These are phyloP conservation scores for Temnopleurus reevesii DNA, from an alignment of 53 echinoderm and acorn worm genomes.

Conservation along the genomic window DNA sequence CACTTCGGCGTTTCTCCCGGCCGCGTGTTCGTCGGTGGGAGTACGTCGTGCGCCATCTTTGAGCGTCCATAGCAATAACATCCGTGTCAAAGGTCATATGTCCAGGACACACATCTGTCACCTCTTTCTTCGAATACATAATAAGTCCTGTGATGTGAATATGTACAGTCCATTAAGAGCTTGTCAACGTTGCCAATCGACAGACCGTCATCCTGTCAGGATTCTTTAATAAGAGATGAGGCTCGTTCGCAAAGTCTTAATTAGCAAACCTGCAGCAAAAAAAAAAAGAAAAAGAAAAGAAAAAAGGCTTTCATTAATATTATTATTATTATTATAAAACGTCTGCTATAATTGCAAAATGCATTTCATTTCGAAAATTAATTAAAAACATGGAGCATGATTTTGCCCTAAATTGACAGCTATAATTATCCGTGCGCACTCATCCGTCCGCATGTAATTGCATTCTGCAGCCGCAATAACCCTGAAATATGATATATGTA, in stretches of 20 bases:
- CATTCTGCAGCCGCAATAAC: constrained; percentile 21
- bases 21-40: constrained; percentile 41
- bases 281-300: background rate
- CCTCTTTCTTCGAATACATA: constrained; percentile 25
- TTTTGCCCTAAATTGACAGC: constrained; percentile 51
- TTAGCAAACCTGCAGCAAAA: constrained; percentile 45
- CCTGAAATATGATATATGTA: constrained; percentile 56
- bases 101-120: background rate
- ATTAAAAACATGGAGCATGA: constrained; percentile 46
- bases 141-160: constrained; percentile 26
- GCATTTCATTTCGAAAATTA: constrained; percentile 27
- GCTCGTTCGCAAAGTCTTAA: constrained; percentile 2
- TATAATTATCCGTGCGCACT: constrained; percentile 30
- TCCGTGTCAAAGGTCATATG: constrained; percentile 36
- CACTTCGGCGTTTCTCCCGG: background rate
- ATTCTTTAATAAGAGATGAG: background rate
- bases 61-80: constrained; percentile 56
- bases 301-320: background rate
- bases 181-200: background rate
- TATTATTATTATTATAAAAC: background rate
- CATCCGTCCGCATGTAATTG: constrained; percentile 48
- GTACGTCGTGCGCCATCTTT: constrained; percentile 35
- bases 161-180: constrained; percentile 27
- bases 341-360: constrained; percentile 30
- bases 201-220: background rate